phyloP scores from a whole-genome alignment of 2,113 vertebrate genomes.

The Rhadina sibilatrix region DNA sequence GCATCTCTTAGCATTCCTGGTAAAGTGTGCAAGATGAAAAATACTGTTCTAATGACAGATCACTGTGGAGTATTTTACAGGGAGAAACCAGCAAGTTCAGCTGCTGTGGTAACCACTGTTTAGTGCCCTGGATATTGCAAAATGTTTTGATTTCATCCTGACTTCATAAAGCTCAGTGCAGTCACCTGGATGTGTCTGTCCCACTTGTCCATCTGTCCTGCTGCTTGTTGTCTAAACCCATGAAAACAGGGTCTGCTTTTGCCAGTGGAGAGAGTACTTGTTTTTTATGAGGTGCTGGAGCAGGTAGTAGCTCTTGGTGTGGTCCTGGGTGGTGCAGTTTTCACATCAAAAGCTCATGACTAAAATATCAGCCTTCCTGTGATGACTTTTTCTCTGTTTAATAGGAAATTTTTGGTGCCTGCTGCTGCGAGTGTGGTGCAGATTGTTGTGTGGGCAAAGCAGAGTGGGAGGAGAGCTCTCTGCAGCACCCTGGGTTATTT shows the following conservation, averaged over 20 bases:
- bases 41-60: neutral
- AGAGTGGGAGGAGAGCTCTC: neutral
- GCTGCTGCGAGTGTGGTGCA: neutral
- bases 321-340: neutral
- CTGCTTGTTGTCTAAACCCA: neutral
- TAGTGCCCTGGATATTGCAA: neutral
- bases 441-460: neutral
- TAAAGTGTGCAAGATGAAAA: neutral
- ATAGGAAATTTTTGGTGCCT: neutral
- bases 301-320: neutral
- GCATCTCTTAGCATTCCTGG: neutral
- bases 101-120: fast-evolving
- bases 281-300: neutral
- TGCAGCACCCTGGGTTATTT: neutral
- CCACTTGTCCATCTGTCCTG: neutral
- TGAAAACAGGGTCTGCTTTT: neutral
- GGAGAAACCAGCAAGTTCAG: neutral
- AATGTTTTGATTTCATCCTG: neutral
- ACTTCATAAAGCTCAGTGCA: neutral
- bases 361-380: neutral
- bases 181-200: neutral
- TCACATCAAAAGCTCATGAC: neutral
- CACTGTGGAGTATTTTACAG: neutral
- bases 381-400: neutral
- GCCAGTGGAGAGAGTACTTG: neutral